Conservation (phyloP, 2,888 invertebrate genomes). For the Scotopteryx bipunctaria region DNA sequence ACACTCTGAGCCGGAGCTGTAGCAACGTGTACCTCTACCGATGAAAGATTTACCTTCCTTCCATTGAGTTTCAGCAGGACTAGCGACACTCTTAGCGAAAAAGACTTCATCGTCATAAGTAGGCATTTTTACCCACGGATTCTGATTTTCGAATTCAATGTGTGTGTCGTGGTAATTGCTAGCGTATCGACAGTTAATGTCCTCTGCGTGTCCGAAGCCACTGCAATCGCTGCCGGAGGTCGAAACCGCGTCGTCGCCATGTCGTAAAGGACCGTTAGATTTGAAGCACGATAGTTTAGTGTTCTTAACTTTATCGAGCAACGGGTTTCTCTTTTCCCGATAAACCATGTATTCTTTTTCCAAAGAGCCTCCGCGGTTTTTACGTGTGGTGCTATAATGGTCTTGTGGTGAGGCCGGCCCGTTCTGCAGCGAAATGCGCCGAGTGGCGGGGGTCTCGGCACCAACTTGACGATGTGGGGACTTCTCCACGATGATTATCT, state of each 20-base stretch:
- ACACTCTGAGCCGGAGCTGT: constrained; percentile 79
- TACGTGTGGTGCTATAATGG: constrained; percentile 75
- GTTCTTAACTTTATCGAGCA: constrained; percentile 88
- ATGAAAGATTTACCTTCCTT: constrained; percentile 69
- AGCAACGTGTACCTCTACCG: constrained; percentile 72
- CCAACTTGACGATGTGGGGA: constrained; percentile 75
- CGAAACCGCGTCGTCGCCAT: constrained; percentile 76
- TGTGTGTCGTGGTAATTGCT: constrained; percentile 65
- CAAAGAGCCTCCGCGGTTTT: constrained; percentile 75
- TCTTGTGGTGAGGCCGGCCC: constrained; percentile 73
- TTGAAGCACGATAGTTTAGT: constrained; percentile 87
- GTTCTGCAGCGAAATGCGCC: constrained; percentile 76
- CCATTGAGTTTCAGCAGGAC: constrained; percentile 68
- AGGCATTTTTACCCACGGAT: constrained; percentile 78
- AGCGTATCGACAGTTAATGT: constrained; percentile 65
- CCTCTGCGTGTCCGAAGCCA: constrained; percentile 76
- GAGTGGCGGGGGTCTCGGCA: constrained; percentile 64
- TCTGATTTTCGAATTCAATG: constrained; percentile 77
- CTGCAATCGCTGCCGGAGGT: constrained; percentile 82
- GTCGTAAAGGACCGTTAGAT: constrained; percentile 79
- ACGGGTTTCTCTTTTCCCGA: constrained; percentile 87
- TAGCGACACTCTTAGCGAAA: constrained; percentile 64
- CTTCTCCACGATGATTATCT: constrained; percentile 84
- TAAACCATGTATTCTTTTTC: constrained; percentile 84
- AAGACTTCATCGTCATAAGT: constrained; percentile 79